These are phyloP conservation scores for Erithacus rubecula DNA, from an alignment of 2,797 vertebrate genomes.

Conservation along the genomic window DNA sequence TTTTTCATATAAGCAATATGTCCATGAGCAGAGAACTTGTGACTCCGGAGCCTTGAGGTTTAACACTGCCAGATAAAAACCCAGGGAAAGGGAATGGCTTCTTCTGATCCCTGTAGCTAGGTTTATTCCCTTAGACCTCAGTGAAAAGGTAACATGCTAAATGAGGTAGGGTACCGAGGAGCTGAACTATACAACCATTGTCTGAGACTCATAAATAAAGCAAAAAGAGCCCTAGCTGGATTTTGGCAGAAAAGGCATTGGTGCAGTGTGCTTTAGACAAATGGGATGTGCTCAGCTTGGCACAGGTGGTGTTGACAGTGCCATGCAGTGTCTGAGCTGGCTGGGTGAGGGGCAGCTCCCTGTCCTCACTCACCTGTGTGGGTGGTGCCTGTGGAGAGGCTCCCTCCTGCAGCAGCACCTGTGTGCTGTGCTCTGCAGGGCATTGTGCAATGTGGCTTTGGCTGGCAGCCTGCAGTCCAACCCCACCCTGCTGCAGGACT, in stretches of 20 bases:
- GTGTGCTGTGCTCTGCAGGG: not conserved
- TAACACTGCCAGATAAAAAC: not conserved
- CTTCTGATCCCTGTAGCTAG: not conserved
- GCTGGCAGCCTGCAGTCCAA: not conserved
- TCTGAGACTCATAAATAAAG: not conserved
- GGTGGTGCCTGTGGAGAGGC: not conserved
- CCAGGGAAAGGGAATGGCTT: not conserved
- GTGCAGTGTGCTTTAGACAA: not conserved
- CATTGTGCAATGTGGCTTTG: rapidly evolving
- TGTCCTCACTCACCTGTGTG: not conserved
- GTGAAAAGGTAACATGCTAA: not conserved
- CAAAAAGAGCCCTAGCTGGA: not conserved
- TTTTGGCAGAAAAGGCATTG: not conserved
- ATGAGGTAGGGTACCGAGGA: not conserved
- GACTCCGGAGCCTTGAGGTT: not conserved
- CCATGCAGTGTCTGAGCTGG: not conserved
- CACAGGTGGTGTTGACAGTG: rapidly evolving
- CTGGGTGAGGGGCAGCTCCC: not conserved
- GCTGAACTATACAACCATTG: not conserved
- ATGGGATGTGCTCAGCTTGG: not conserved
- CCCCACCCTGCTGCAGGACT: not conserved
- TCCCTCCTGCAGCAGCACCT: not conserved
- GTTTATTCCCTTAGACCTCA: not conserved
- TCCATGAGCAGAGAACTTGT: not conserved
- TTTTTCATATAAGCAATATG: not conserved